Percentiles rank a stretch among this genome's conserved stretches.
Conservation (phyloP, 2,888 invertebrate genomes). For the Lapara coniferarum region DNA sequence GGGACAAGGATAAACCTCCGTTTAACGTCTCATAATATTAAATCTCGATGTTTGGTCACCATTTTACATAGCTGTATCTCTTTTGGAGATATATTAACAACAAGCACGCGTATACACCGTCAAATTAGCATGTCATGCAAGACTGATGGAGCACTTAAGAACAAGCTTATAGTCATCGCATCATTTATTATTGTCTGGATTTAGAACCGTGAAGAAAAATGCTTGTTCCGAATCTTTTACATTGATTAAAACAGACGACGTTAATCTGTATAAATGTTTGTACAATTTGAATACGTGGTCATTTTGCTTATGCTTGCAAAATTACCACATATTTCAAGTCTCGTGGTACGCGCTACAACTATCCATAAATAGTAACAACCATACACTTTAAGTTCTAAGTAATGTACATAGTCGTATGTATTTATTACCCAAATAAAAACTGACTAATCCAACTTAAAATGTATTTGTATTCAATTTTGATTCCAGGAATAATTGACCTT, state of each 20-base stretch:
- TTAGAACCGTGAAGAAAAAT: neutral
- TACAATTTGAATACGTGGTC: too few species aligned
- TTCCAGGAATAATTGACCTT: too few species aligned
- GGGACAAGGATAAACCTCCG: constrained; percentile 16
- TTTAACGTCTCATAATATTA: constrained; percentile 27
- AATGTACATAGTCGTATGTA: too few species aligned
- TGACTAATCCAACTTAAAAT: too few species aligned
- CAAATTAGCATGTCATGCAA: neutral
- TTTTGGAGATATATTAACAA: neutral
- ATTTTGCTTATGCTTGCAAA: too few species aligned
- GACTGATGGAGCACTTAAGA: constrained; percentile 1
- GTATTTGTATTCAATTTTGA: too few species aligned
- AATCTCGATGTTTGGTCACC: constrained; percentile 19
- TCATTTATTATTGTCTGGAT: neutral
- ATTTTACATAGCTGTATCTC: constrained; percentile 11
- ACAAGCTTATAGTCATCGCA: neutral
- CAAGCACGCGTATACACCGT: neutral
- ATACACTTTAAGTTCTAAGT: too few species aligned
- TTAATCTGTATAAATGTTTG: too few species aligned
- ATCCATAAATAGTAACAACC: too few species aligned
- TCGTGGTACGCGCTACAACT: too few species aligned
- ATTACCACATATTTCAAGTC: too few species aligned
- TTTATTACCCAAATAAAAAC: too few species aligned
- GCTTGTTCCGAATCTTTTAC: neutral
- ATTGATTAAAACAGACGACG: neutral